Evolutionary conservation across 2,797 vertebrate genomes (phyloP).

Genomic region (Pseudotriccus pelzelni): DNA sequence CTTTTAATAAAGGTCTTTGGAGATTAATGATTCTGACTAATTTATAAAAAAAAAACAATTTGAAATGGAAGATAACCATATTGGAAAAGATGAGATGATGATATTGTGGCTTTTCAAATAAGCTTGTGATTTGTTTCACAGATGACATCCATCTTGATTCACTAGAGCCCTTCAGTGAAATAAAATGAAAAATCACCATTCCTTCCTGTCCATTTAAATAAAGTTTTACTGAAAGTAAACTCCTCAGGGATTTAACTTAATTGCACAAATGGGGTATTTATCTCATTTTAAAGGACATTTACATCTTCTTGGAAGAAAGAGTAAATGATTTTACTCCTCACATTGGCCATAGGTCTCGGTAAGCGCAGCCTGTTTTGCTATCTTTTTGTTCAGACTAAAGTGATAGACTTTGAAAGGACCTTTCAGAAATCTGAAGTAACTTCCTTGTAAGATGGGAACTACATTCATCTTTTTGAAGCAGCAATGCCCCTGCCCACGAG

Average conservation of each 20-base stretch:
- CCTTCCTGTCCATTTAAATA: constrained; percentile 26
- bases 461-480: not conserved
- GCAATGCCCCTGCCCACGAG: not conserved
- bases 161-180: constrained; percentile 29
- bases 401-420: not conserved
- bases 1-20: not conserved
- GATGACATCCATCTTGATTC: constrained; percentile 1
- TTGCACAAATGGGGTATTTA: not conserved
- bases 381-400: not conserved
- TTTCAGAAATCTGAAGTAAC: not conserved
- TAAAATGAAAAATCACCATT: constrained; percentile 28
- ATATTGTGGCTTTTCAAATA: not conserved
- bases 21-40: not conserved
- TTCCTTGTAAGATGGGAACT: not conserved
- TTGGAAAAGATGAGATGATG: not conserved
- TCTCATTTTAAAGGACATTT: not conserved
- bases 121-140: constrained; percentile 25
- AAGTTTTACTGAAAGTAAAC: constrained; percentile 31
- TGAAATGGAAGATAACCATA: not conserved
- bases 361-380: not conserved
- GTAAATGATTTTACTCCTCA: not conserved
- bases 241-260: not conserved
- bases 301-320: not conserved
- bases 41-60: not conserved
- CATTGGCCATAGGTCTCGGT: not conserved